These are phyloP conservation scores for Poeciliopsis infans DNA, from an alignment of 2,797 vertebrate genomes.

Conservation along the genomic window DNA sequence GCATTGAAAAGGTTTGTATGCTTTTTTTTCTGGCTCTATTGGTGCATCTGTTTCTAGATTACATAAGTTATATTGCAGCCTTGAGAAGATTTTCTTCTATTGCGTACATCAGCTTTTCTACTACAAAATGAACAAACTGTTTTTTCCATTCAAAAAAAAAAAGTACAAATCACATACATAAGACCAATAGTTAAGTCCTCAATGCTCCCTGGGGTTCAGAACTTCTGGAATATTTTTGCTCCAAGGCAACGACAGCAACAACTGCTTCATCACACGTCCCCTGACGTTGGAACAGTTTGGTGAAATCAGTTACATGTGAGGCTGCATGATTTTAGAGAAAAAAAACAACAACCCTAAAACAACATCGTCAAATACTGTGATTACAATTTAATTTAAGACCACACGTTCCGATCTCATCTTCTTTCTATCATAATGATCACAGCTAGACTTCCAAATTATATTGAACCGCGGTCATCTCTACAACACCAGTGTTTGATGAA, in stretches of 20 bases:
- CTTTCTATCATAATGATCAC: not conserved
- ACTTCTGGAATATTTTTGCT: not conserved
- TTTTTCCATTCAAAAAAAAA: conserved; percentile 12
- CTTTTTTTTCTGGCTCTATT: conserved; percentile 17
- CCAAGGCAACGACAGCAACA: not conserved
- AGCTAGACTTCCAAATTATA: not conserved
- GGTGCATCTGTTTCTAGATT: conserved; percentile 19
- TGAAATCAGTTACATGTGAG: not conserved
- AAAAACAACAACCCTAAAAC: not conserved
- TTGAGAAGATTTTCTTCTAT: conserved; percentile 34
- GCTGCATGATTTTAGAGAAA: not conserved
- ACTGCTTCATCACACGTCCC: not conserved
- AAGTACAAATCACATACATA: conserved; percentile 37
- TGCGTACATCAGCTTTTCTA: conserved; percentile 17
- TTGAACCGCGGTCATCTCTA: not conserved
- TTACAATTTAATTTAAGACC: not conserved
- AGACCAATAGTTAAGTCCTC: conserved; percentile 9
- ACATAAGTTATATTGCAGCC: conserved; percentile 20
- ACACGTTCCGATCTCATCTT: not conserved
- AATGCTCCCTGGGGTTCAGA: not conserved
- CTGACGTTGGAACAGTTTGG: not conserved
- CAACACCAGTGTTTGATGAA: not conserved
- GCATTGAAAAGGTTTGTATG: conserved; percentile 38
- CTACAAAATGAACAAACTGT: conserved; percentile 11
- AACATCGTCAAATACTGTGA: not conserved